phyloP scores from a whole-genome alignment of 2,797 vertebrate species.

The Neomorphus geoffroyi region DNA sequence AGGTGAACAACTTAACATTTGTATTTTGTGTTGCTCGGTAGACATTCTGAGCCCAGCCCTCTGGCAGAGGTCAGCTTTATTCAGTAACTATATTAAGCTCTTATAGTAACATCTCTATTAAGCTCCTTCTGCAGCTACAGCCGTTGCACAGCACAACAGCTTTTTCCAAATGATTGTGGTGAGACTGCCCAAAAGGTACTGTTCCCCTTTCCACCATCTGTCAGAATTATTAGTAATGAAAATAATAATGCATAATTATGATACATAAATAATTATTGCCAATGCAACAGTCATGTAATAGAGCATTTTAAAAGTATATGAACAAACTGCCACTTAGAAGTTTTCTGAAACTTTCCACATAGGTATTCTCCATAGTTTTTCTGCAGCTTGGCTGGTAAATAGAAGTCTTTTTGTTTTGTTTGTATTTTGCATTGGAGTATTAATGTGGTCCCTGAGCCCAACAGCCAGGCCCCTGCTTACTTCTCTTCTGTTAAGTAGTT shows the following conservation, averaged over 20 bases:
- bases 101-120: neutral
- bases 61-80: neutral
- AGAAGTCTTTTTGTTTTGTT: neutral
- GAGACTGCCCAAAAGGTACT: neutral
- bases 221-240: neutral
- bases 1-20: neutral
- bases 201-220: neutral
- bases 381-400: neutral
- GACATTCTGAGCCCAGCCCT: neutral
- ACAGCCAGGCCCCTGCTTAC: neutral
- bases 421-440: neutral
- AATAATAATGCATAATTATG: neutral
- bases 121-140: neutral
- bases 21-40: neutral
- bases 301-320: neutral
- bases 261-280: neutral
- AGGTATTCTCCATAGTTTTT: neutral
- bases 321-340: neutral
- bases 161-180: neutral
- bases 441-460: neutral
- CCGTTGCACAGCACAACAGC: neutral
- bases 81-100: neutral
- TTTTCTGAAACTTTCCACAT: neutral
- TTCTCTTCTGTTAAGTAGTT: neutral
- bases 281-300: neutral